Conservation (phyloP, 2,888 invertebrate species). For the Cordilura impudica region DNA sequence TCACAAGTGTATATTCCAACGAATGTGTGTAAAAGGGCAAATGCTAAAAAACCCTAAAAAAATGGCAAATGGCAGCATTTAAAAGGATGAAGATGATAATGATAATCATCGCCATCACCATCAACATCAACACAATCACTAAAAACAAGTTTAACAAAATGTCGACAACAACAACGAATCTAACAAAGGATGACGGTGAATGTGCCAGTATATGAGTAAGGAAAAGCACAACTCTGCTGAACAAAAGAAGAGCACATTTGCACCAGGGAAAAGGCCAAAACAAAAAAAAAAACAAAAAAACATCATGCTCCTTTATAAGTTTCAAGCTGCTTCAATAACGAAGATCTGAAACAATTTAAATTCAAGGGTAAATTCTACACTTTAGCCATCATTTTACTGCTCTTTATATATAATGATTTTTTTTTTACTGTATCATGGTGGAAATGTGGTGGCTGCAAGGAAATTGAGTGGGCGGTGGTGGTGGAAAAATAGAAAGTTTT, state of each 20-base stretch:
- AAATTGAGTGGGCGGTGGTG: conserved; percentile 56
- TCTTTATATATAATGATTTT: conserved; percentile 7
- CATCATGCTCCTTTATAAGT: neutral
- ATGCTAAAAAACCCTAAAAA: conserved; percentile 70
- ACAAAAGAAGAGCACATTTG: conserved; percentile 3
- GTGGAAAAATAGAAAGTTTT: conserved; percentile 68
- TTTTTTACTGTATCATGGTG: neutral
- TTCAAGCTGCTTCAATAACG: neutral
- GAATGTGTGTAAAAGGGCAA: conserved; percentile 68
- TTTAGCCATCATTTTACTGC: neutral
- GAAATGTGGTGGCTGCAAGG: conserved; percentile 14
- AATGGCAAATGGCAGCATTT: conserved; percentile 75
- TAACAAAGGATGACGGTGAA: conserved; percentile 2
- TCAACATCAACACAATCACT: conserved; percentile 47
- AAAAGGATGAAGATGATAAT: conserved; percentile 63
- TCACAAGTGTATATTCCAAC: conserved; percentile 45
- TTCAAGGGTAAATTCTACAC: conserved; percentile 1
- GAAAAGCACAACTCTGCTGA: conserved; percentile 31
- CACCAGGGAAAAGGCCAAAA: conserved; percentile 10
- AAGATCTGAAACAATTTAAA: neutral
- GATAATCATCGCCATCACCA: conserved; percentile 67
- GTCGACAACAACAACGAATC: conserved; percentile 49
- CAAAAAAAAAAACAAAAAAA: neutral
- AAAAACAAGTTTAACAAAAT: conserved; percentile 53
- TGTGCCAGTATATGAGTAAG: neutral